phyloP scores from a whole-genome alignment of 2,113 vertebrate species.

The Bufo gargarizans region DNA sequence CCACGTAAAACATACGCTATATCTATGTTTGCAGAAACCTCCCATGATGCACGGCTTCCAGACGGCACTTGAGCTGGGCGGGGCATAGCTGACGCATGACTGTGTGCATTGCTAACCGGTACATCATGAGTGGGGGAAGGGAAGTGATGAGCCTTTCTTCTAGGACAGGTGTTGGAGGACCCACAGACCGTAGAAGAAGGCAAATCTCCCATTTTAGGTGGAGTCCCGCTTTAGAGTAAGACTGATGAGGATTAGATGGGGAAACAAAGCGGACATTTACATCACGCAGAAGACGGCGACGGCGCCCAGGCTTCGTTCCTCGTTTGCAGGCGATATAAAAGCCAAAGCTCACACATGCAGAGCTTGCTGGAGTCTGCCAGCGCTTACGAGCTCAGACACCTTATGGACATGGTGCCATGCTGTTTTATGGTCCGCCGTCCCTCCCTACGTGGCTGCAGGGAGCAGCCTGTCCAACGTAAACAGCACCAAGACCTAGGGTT shows the following conservation, averaged over 20 bases:
- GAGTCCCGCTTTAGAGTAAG: neutral
- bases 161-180: neutral
- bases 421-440: slow-evolving; percentile 36
- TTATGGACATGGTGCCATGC: slow-evolving; percentile 36
- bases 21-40: neutral
- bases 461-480: slow-evolving; percentile 58
- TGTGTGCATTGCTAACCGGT: neutral
- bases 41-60: neutral
- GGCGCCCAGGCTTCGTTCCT: neutral
- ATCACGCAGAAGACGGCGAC: neutral
- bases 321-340: slow-evolving; percentile 22
- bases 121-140: neutral
- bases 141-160: neutral
- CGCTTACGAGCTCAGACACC: slow-evolving; percentile 53
- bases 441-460: neutral
- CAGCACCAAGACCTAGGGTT: slow-evolving; percentile 4
- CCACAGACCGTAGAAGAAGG: neutral
- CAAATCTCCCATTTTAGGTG: neutral
- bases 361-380: slow-evolving; percentile 55
- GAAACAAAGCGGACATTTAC: neutral
- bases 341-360: slow-evolving; percentile 52
- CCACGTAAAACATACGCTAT: neutral
- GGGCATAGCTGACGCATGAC: neutral
- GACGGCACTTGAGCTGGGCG: neutral
- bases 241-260: neutral